These are phyloP conservation scores for Falcaria lacertinaria DNA, from an alignment of 2,888 invertebrate species.

Conservation along the genomic window DNA sequence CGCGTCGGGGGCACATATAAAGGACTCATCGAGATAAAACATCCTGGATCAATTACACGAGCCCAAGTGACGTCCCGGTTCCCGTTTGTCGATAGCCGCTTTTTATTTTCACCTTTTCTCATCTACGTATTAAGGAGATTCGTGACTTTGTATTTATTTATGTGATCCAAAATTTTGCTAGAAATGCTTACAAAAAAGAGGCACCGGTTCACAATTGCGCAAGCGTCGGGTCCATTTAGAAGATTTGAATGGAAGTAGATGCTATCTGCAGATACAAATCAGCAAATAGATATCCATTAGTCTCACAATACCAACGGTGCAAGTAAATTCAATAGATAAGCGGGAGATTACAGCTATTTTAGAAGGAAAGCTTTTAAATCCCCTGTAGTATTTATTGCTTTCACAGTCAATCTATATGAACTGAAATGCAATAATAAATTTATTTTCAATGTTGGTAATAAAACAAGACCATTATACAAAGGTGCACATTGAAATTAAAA, in stretches of 20 bases:
- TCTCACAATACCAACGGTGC: slow-evolving; percentile 41
- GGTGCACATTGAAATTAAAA: slow-evolving; percentile 70
- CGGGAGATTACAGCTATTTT: slow-evolving; percentile 15
- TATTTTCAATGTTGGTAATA: slow-evolving; percentile 27
- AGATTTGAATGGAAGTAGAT: slow-evolving; percentile 56
- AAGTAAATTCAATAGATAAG: slow-evolving; percentile 40
- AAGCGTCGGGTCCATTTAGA: slow-evolving; percentile 50
- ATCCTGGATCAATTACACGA: slow-evolving; percentile 76
- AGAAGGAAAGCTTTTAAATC: slow-evolving; percentile 10
- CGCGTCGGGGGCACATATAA: slow-evolving; percentile 69
- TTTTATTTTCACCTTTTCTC: slow-evolving; percentile 46
- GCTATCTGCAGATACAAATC: slow-evolving; percentile 61
- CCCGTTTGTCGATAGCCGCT: slow-evolving; percentile 56
- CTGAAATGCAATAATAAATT: slow-evolving; percentile 12
- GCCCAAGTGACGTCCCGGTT: slow-evolving; percentile 66
- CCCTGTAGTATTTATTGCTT: background rate
- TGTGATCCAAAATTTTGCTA: slow-evolving; percentile 37
- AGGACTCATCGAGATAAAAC: slow-evolving; percentile 75
- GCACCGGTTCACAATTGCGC: slow-evolving; percentile 43
- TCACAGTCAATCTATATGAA: slow-evolving; percentile 2
- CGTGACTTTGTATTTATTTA: slow-evolving; percentile 39
- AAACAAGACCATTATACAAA: slow-evolving; percentile 53
- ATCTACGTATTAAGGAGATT: slow-evolving; percentile 10
- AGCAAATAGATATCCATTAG: slow-evolving; percentile 58
- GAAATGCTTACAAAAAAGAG: slow-evolving; percentile 27